phyloP scores from a whole-genome alignment of 2,113 vertebrate species.

The Ranitomeya imitator region DNA sequence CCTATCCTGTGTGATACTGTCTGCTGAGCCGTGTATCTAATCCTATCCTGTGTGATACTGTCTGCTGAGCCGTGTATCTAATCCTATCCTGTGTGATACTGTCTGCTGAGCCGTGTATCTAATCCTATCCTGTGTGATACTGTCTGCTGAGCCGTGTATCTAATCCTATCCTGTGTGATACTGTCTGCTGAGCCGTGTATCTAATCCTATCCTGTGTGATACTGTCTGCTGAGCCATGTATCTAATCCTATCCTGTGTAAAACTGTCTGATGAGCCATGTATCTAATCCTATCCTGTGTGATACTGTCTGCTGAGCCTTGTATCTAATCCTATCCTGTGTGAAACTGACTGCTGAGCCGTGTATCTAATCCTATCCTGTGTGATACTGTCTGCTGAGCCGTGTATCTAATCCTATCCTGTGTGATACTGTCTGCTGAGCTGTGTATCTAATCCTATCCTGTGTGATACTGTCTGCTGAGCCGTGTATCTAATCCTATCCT shows the following conservation, averaged over 20 bases:
- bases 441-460: too few species aligned
- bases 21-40: too few species aligned
- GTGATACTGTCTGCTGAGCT: too few species aligned
- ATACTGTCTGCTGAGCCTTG: background rate
- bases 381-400: background rate
- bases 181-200: background rate
- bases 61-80: too few species aligned
- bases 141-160: too few species aligned
- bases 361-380: background rate
- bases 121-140: background rate
- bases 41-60: too few species aligned
- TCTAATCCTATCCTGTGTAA: background rate
- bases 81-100: too few species aligned
- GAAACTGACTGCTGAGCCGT: background rate
- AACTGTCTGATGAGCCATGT: background rate
- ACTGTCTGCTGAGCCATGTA: background rate
- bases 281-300: background rate
- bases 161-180: too few species aligned
- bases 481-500: too few species aligned
- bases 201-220: background rate
- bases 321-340: background rate
- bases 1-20: too few species aligned
- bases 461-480: too few species aligned
- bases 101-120: too few species aligned
- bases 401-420: background rate